These are phyloP conservation scores for Lasioglossum albipes DNA, from an alignment of 1,140 invertebrate genomes.

Conservation along the genomic window DNA sequence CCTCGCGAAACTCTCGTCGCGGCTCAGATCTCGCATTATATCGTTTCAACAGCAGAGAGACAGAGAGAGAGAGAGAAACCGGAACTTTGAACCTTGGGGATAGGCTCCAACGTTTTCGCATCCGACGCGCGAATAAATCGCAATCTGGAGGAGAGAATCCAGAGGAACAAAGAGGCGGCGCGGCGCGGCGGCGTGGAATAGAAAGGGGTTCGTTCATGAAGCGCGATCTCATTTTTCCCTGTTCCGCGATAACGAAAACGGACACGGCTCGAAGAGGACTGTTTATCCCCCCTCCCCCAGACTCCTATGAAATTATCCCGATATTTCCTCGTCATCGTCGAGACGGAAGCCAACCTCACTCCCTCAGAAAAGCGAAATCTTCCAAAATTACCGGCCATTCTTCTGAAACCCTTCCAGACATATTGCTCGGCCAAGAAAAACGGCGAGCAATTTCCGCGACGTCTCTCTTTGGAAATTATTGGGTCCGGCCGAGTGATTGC, in stretches of 20 bases:
- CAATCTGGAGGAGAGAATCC: neutral
- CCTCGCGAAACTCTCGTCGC: too few relatives aligned
- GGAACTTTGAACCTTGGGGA: neutral
- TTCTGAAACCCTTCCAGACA: conserved; percentile 2
- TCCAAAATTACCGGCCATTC: conserved; percentile 25
- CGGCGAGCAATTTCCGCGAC: neutral
- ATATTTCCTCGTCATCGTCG: conserved; percentile 32
- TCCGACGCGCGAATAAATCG: neutral
- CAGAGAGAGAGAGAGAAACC: neutral
- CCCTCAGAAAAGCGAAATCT: neutral
- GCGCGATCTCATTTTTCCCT: neutral
- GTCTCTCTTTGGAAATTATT: conserved; percentile 5
- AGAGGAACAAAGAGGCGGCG: neutral
- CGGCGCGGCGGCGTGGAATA: neutral
- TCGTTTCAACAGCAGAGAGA: too few relatives aligned
- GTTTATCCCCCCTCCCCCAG: neutral
- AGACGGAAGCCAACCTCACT: too few relatives aligned
- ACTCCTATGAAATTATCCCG: conserved; percentile 8
- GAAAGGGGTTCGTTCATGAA: neutral
- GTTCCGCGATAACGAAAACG: neutral
- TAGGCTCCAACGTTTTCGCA: neutral
- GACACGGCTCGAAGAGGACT: neutral
- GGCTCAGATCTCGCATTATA: neutral
- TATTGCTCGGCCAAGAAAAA: neutral
- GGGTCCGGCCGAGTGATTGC: neutral